Conservation (phyloP, 1,140 invertebrate species). For the Pogonus chalceus region DNA sequence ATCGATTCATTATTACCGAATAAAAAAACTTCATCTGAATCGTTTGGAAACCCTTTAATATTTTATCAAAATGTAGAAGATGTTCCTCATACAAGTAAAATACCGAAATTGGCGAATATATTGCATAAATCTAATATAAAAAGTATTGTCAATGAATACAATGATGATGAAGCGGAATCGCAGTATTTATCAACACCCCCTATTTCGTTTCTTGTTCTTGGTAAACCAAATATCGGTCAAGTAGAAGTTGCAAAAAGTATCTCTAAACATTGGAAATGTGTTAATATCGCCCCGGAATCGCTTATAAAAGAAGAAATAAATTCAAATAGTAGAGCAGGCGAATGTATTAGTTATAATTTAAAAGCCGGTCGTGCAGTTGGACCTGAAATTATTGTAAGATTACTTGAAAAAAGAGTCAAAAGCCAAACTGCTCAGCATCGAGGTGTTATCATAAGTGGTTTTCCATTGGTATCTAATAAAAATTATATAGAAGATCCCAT, state of each 20-base stretch:
- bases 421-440: conserved; percentile 40
- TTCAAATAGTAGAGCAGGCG: conserved; percentile 36
- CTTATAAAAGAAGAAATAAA: conserved; percentile 43
- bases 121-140: too few species aligned
- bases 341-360: conserved; percentile 43
- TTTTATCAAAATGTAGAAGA: conserved; percentile 36
- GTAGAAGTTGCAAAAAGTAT: conserved; percentile 40
- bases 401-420: conserved; percentile 39
- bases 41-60: not conserved
- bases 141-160: conserved; percentile 25
- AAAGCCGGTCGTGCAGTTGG: conserved; percentile 37
- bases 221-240: conserved; percentile 44
- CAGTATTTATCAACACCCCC: conserved; percentile 39
- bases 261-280: conserved; percentile 41
- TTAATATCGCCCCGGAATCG: conserved; percentile 44
- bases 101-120: too few species aligned
- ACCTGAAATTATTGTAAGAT: conserved; percentile 36
- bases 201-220: conserved; percentile 43
- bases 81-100: conserved; percentile 16
- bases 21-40: not conserved
- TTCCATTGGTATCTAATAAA: conserved; percentile 42
- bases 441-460: conserved; percentile 47
- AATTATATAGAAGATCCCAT: conserved; percentile 31
- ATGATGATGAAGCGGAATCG: conserved; percentile 37
- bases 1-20: conserved; percentile 14